These are phyloP conservation scores for Scrobipalpa costella DNA, from an alignment of 2,888 invertebrate genomes.

Conservation along the genomic window DNA sequence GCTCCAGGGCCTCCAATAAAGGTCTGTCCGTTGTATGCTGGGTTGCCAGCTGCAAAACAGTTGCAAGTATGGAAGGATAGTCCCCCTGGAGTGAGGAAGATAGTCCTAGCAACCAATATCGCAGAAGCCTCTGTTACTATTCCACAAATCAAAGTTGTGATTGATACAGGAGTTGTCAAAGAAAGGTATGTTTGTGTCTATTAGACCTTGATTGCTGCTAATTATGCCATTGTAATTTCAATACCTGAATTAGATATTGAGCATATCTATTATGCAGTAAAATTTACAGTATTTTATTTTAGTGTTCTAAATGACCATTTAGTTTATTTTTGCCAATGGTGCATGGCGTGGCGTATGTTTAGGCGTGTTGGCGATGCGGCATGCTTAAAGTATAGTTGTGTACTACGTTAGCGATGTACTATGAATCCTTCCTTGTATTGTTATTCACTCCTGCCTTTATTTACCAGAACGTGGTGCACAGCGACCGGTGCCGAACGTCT, in stretches of 20 bases:
- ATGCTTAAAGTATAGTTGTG: too few relatives aligned
- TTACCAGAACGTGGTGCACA: constrained; percentile 86
- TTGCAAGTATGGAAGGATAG: constrained; percentile 90
- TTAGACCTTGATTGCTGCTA: too few relatives aligned
- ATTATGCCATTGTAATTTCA: too few relatives aligned
- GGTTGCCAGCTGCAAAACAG: constrained; percentile 92
- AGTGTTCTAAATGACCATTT: too few relatives aligned
- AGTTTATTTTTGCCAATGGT: too few relatives aligned
- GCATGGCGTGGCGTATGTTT: too few relatives aligned
- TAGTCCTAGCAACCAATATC: constrained; percentile 97
- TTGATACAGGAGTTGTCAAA: constrained; percentile 96
- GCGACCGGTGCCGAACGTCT: constrained; percentile 91
- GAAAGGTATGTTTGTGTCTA: constrained; percentile 82
- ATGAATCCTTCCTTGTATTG: not conserved
- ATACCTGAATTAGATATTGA: too few relatives aligned
- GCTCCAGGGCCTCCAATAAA: constrained; percentile 84
- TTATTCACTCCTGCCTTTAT: not conserved
- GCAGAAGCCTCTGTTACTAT: constrained; percentile 99
- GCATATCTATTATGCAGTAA: too few relatives aligned
- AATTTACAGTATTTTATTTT: too few relatives aligned
- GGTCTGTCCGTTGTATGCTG: constrained; percentile 95
- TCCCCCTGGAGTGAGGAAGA: constrained; percentile 89
- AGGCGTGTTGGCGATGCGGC: too few relatives aligned
- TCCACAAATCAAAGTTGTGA: constrained; percentile 93
- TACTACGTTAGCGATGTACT: not conserved